Evolutionary conservation across 1,140 invertebrate genomes (phyloP).

Genomic region (Lordiphosa collinella): DNA sequence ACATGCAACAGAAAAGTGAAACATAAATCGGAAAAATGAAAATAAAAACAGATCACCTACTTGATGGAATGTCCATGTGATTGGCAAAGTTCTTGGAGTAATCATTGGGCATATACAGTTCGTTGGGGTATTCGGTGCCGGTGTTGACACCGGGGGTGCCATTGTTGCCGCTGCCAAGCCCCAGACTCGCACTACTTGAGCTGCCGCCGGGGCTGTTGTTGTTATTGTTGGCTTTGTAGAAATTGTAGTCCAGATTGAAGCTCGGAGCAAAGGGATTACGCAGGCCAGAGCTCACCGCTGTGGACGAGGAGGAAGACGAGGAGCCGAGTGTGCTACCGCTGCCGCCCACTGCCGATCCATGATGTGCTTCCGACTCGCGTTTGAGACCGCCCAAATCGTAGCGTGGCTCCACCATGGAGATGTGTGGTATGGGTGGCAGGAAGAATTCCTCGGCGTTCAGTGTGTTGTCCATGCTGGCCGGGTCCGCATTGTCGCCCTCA

Average conservation of each 20-base stretch:
- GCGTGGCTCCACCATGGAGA: constrained; percentile 69
- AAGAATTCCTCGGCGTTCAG: constrained; percentile 73
- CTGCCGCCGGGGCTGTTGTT: constrained; percentile 34
- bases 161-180: constrained; percentile 22
- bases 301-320: constrained; percentile 29
- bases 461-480: constrained; percentile 51
- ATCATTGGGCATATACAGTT: constrained; percentile 75
- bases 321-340: constrained; percentile 15
- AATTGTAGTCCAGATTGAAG: constrained; percentile 73
- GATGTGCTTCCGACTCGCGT: constrained; percentile 56
- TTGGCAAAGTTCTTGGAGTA: constrained; percentile 77
- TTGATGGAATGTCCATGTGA: constrained; percentile 79
- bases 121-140: constrained; percentile 69
- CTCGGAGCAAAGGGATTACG: constrained; percentile 48
- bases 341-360: constrained; percentile 24
- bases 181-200: constrained; percentile 22
- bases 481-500: constrained; percentile 56
- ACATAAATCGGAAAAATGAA: not conserved
- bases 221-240: constrained; percentile 54
- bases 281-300: constrained; percentile 25
- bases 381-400: constrained; percentile 69
- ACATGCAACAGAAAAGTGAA: constrained; percentile 48
- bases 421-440: constrained; percentile 73
- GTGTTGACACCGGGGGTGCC: constrained; percentile 18
- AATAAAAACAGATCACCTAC: constrained; percentile 45